Percentiles rank a stretch among this genome's conserved stretches.
Evolutionary conservation across 2,797 vertebrate genomes (phyloP).

Genomic region (Tokudaia muenninki): DNA sequence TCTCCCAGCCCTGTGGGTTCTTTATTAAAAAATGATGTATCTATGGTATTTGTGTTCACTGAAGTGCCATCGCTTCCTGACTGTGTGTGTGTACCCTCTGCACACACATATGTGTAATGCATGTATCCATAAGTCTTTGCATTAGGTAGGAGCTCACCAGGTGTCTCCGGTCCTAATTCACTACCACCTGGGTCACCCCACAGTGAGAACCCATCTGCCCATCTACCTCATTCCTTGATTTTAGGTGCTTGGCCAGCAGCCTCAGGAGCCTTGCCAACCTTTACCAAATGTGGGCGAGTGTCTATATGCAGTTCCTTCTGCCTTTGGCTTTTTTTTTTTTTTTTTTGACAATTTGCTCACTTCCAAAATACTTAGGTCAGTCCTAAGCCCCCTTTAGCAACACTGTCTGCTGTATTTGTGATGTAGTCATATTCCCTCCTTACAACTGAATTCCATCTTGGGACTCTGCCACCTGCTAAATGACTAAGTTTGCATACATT

Average conservation of each 20-base stretch:
- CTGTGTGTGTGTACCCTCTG: background rate
- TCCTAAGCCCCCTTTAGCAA: background rate
- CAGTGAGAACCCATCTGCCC: background rate
- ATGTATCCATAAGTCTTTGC: background rate
- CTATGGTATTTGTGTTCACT: background rate
- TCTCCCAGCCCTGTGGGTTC: background rate
- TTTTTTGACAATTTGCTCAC: too few species aligned
- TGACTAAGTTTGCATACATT: background rate
- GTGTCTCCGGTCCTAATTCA: background rate
- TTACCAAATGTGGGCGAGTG: background rate
- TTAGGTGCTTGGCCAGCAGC: background rate
- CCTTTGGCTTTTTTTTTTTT: too few species aligned
- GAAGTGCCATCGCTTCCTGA: background rate
- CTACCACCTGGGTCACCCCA: background rate
- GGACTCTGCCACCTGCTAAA: background rate
- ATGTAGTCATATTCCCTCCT: background rate
- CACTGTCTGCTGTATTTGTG: too few species aligned
- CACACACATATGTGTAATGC: too few species aligned
- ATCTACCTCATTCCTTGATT: accelerated
- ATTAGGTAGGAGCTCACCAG: too few species aligned
- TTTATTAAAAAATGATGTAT: background rate
- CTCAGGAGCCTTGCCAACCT: background rate
- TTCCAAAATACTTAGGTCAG: background rate
- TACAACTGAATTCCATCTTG: background rate
- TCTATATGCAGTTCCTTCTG: background rate